These are phyloP conservation scores for Adrianichthys oophorus DNA, from an alignment of 2,797 vertebrate species.

Conservation along the genomic window DNA sequence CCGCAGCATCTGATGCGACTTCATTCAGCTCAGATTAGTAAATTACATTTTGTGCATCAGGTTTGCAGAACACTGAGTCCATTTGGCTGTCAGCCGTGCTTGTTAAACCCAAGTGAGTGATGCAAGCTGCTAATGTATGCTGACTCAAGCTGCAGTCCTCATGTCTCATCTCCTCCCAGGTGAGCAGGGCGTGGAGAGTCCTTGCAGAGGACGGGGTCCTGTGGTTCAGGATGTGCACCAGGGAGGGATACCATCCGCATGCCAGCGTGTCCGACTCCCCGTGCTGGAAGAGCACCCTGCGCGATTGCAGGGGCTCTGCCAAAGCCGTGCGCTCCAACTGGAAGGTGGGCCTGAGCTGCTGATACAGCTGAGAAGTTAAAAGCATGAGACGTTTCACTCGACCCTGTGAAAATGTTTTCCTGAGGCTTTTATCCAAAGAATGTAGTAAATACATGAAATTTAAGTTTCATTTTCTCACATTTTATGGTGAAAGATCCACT, in stretches of 20 bases:
- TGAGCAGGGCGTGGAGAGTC: constrained; percentile 89
- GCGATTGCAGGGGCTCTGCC: constrained; percentile 84
- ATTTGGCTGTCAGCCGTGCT: constrained; percentile 41
- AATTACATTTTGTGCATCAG: constrained; percentile 28
- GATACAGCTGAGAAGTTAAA: background rate
- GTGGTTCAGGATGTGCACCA: constrained; percentile 87
- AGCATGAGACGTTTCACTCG: no score
- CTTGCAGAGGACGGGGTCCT: constrained; percentile 91
- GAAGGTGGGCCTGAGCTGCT: constrained; percentile 81
- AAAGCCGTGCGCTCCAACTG: constrained; percentile 86
- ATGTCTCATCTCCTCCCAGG: constrained; percentile 75
- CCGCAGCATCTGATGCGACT: constrained; percentile 11
- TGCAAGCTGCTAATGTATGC: constrained; percentile 51
- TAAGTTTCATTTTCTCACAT: no score
- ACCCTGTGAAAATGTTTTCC: no score
- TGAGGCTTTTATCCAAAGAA: no score
- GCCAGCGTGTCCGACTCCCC: constrained; percentile 83
- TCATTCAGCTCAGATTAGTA: constrained; percentile 31
- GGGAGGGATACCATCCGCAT: constrained; percentile 82
- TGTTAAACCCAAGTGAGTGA: constrained; percentile 41
- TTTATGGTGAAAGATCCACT: no score
- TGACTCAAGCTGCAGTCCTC: constrained; percentile 34
- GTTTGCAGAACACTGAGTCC: constrained; percentile 1
- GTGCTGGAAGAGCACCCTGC: constrained; percentile 91
- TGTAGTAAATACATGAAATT: no score